phyloP scores from a whole-genome alignment of 2,797 vertebrate genomes.

The Sus cebifrons region DNA sequence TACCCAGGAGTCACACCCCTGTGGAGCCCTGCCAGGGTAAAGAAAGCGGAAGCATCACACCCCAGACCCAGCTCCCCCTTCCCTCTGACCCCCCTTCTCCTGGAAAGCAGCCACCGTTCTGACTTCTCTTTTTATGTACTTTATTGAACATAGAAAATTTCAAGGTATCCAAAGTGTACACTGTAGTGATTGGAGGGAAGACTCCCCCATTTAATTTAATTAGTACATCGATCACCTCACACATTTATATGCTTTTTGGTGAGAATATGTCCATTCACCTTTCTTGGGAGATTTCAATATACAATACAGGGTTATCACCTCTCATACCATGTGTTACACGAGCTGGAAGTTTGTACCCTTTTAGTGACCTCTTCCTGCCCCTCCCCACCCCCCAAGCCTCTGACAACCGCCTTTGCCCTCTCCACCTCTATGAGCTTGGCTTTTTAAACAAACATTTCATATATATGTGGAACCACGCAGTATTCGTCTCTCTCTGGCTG shows the following conservation, averaged over 20 bases:
- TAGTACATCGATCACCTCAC: background rate
- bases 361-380: background rate
- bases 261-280: background rate
- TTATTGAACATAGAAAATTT: background rate
- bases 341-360: background rate
- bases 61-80: background rate
- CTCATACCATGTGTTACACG: background rate
- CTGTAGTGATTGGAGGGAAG: background rate
- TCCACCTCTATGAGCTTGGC: background rate
- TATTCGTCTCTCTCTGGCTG: background rate
- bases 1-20: rapidly evolving
- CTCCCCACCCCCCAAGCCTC: background rate
- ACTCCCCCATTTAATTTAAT: background rate
- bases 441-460: too few species aligned
- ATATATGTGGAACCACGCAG: background rate
- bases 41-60: rapidly evolving
- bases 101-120: too few species aligned
- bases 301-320: background rate
- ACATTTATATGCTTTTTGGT: background rate
- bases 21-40: too few species aligned
- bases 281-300: background rate
- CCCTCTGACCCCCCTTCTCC: too few species aligned
- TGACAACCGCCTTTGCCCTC: background rate
- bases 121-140: too few species aligned
- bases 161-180: background rate